A percentile compares a stretch with the other conserved stretches of the same genome.
Conservation (phyloP, 2,797 vertebrate genomes). For the Peromyscus eremicus region DNA sequence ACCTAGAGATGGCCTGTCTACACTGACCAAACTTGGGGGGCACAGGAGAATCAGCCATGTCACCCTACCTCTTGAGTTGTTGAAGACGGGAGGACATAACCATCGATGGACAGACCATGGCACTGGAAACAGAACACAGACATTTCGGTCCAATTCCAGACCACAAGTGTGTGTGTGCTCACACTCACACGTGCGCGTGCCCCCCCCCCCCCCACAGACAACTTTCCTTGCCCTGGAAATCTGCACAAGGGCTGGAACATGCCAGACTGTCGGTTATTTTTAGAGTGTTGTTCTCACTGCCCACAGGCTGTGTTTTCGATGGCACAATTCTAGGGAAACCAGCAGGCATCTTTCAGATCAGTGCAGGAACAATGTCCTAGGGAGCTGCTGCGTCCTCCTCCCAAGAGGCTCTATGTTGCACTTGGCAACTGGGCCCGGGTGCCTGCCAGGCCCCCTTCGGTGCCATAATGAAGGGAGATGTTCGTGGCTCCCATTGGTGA, state of each 20-base stretch:
- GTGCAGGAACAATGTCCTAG: slow-evolving; percentile 47
- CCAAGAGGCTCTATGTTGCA: background rate
- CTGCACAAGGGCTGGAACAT: slow-evolving; percentile 43
- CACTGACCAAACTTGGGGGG: background rate
- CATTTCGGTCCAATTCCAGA: slow-evolving; percentile 19
- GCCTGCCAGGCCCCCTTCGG: slow-evolving; percentile 61
- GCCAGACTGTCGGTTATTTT: slow-evolving; percentile 79
- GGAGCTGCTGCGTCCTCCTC: slow-evolving; percentile 55
- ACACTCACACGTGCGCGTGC: too few species aligned
- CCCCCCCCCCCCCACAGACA: too few species aligned
- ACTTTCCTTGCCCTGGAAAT: slow-evolving; percentile 65
- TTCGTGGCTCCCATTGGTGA: slow-evolving; percentile 69
- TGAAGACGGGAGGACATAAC: slow-evolving; percentile 97
- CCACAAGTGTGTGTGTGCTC: background rate
- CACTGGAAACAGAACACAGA: slow-evolving; percentile 88
- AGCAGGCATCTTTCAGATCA: slow-evolving; percentile 69
- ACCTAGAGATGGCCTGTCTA: background rate
- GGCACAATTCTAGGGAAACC: slow-evolving; percentile 70
- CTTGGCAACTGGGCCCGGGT: slow-evolving; percentile 52
- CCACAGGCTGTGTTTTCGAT: slow-evolving; percentile 75
- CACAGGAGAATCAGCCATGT: background rate
- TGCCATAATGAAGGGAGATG: slow-evolving; percentile 71
- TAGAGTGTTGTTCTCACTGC: slow-evolving; percentile 78
- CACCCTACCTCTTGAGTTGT: slow-evolving; percentile 96
- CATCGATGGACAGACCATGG: slow-evolving; percentile 98